phyloP scores from a whole-genome alignment of 2,113 vertebrate genomes.

The Heterochromis multidens region DNA sequence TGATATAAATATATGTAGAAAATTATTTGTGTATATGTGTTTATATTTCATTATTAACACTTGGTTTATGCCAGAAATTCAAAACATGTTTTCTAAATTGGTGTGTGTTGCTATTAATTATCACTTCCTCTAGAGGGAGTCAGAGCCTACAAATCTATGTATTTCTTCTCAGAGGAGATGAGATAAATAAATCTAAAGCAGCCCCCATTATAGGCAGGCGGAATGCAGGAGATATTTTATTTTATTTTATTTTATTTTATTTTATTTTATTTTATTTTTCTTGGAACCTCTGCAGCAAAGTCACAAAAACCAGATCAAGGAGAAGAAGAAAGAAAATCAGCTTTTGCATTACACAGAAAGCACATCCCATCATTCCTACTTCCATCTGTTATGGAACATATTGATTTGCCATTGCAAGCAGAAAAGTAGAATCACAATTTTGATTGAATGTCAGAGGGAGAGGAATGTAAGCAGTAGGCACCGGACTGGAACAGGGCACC shows the following conservation, averaged over 20 bases:
- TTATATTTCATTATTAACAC: background rate
- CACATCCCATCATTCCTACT: background rate
- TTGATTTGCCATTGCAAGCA: slow-evolving; percentile 44
- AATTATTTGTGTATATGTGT: background rate
- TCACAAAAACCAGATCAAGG: background rate
- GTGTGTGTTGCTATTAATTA: background rate
- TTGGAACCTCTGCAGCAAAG: background rate
- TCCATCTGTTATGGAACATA: slow-evolving; percentile 28
- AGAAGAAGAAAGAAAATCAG: background rate
- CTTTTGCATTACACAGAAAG: background rate
- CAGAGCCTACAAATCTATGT: slow-evolving; percentile 36
- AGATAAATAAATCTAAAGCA: background rate
- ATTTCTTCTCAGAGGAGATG: background rate
- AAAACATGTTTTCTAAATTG: background rate
- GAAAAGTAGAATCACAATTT: slow-evolving; percentile 35
- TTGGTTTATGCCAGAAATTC: background rate
- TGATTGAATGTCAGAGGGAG: slow-evolving; percentile 20
- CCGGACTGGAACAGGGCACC: background rate
- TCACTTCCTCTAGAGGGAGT: slow-evolving; percentile 61
- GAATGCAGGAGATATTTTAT: background rate
- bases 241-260: background rate
- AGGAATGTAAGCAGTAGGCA: slow-evolving; percentile 14
- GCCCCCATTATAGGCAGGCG: background rate
- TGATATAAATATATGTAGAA: background rate
- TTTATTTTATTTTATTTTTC: background rate